A percentile compares a stretch with the other conserved stretches of the same genome.
Conservation (phyloP, 2,888 invertebrate species). For the Uloborus plumipes region DNA sequence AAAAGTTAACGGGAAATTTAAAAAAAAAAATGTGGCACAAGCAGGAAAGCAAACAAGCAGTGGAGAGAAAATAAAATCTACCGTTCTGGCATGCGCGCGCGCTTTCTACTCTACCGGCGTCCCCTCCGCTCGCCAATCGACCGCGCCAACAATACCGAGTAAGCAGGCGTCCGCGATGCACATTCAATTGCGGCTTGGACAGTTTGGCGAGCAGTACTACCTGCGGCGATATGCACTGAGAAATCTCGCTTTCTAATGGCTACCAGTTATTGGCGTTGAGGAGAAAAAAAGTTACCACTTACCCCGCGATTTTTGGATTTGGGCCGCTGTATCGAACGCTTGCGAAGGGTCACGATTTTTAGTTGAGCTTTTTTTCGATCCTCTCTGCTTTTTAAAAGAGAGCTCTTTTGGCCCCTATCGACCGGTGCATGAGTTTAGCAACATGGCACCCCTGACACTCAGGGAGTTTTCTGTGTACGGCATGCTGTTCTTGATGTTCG, state of each 20-base stretch:
- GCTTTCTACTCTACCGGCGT: conserved; percentile 11
- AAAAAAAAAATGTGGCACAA: too few species aligned
- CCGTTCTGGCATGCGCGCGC: conserved; percentile 4
- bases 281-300: not conserved
- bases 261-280: conserved; percentile 8
- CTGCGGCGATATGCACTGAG: not conserved
- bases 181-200: conserved; percentile 20
- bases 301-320: not conserved
- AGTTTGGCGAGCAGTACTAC: not conserved
- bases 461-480: conserved; percentile 38
- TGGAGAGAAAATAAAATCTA: not conserved
- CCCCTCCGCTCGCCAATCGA: conserved; percentile 20
- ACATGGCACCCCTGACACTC: conserved; percentile 56
- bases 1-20: too few species aligned
- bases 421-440: conserved; percentile 51
- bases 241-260: not conserved
- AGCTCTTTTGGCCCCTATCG: conserved; percentile 1
- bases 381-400: conserved; percentile 5
- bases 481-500: conserved; percentile 36
- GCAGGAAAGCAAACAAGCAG: not conserved
- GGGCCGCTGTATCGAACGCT: not conserved
- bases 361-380: not conserved
- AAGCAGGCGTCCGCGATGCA: conserved; percentile 7
- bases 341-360: not conserved
- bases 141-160: conserved; percentile 6